Base-by-base conservation (phyloP, 2,797 vertebrate genomes). In the Sebastes diploproa region DNA sequence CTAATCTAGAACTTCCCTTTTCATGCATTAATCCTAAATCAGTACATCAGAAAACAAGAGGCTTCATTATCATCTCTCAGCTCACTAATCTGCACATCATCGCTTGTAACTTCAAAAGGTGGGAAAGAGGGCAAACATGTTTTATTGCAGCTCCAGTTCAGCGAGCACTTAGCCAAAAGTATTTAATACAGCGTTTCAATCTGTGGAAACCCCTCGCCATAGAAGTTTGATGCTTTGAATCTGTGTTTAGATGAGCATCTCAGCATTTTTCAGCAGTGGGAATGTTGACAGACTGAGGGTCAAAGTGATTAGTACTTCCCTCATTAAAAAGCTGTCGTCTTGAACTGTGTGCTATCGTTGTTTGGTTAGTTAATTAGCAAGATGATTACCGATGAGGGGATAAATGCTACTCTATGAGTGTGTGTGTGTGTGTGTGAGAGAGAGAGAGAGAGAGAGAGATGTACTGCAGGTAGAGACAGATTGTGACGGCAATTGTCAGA, bases 301-400 rank as follows among this genome's bases (percentile, higher is more conserved):
- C 90, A 91, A 74, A 82, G 84, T 85, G 86, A 90, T 92, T 84
- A 86, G 78, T 79, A 71, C 75, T 84, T 82, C 61, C 75, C 87
- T 89, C 86, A 82, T 90, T 92, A 86, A 84, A 82, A 76, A 71
- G 73, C 72, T 84, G 83, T 86, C 72, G 10, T 87, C 83, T 88
- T 90, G 81, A 91, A 92, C 89, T 80, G 68, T 67, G 73, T 70
- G 77, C 55, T 81, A 27, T 79, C 60, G n/a, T 84, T 86, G 87
- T 87, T 92, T 88, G 82, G 71, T 77, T 89, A 22, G 81, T 74
- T 91, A 90, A 92, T 93, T 91, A 88, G 80, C 18, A 32, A 75
- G 80, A 84, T 87, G 77, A 90, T 90, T 82, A 86, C 89, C 74
- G 77, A 91, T 84, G 86, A 84, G 81, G 67, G 78, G 80, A 82